Percentiles rank a stretch among this genome's conserved stretches.
Evolutionary conservation across 2,113 vertebrate species (phyloP).

Genomic region (Paradoxurus hermaphroditus): DNA sequence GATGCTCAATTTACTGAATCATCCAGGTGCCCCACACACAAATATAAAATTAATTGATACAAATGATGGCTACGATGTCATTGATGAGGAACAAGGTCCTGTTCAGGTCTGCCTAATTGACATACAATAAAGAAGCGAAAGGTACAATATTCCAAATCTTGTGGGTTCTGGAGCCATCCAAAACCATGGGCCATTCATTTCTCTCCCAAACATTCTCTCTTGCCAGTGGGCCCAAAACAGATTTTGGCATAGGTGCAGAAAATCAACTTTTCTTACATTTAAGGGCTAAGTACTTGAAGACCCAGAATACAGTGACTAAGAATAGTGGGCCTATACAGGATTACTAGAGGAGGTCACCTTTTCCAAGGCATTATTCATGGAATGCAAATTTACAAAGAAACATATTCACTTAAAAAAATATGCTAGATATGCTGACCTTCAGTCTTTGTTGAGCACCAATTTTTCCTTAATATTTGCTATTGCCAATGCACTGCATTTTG

Average conservation of each 20-base stretch:
- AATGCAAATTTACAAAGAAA: constrained; percentile 56
- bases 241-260: constrained; percentile 17
- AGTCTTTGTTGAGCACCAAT: constrained; percentile 56
- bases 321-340: neutral
- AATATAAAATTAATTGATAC: neutral
- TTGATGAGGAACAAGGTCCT: neutral
- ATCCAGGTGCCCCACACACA: too few species aligned
- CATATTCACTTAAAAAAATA: constrained; percentile 36
- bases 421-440: constrained; percentile 50
- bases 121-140: neutral
- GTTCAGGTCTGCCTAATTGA: neutral
- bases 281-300: neutral
- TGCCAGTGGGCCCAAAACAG: neutral
- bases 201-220: neutral
- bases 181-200: neutral
- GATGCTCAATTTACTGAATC: too few species aligned
- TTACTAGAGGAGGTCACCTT: constrained; percentile 45
- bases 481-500: constrained; percentile 53
- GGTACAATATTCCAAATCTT: neutral
- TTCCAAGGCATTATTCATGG: constrained; percentile 23
- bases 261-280: constrained; percentile 1
- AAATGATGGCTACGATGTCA: neutral
- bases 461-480: constrained; percentile 38
- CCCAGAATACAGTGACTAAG: constrained; percentile 16
- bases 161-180: neutral